Evolutionary conservation across 2,113 vertebrate species (phyloP).

Genomic region (Zosterops pallidus): DNA sequence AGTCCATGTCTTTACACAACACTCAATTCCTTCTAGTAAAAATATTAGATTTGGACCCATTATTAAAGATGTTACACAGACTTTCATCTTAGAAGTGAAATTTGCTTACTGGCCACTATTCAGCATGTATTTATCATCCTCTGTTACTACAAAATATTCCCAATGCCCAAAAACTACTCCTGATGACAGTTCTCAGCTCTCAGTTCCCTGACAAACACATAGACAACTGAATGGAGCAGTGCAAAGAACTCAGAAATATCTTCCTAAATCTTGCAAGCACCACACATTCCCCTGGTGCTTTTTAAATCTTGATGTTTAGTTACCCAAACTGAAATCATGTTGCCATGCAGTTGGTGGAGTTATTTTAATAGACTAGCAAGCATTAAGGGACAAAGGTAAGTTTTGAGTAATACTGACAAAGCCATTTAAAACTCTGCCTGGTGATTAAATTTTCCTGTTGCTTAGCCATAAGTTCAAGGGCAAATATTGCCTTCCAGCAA

Average conservation of each 20-base stretch:
- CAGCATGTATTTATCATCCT: neutral
- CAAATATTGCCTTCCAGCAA: neutral
- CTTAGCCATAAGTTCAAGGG: neutral
- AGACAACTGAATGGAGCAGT: neutral
- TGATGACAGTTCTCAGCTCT: neutral
- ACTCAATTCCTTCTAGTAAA: neutral
- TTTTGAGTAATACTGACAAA: neutral
- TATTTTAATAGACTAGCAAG: neutral
- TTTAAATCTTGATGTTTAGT: neutral
- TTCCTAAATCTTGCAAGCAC: neutral
- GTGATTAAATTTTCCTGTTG: neutral
- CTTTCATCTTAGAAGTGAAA: neutral
- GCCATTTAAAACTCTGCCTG: neutral
- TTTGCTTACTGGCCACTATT: neutral
- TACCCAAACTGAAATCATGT: neutral
- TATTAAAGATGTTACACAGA: neutral
- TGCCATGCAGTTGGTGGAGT: fast-evolving
- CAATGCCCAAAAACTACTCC: neutral
- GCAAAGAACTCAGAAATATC: neutral
- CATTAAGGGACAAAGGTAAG: neutral
- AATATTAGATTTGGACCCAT: neutral
- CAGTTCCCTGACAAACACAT: neutral
- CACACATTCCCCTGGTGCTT: neutral
- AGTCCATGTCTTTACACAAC: neutral
- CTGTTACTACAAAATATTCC: neutral